A percentile compares a stretch with the other conserved stretches of the same genome.
Conservation (phyloP, 2,797 vertebrate species). For the Alfaro cultratus region DNA sequence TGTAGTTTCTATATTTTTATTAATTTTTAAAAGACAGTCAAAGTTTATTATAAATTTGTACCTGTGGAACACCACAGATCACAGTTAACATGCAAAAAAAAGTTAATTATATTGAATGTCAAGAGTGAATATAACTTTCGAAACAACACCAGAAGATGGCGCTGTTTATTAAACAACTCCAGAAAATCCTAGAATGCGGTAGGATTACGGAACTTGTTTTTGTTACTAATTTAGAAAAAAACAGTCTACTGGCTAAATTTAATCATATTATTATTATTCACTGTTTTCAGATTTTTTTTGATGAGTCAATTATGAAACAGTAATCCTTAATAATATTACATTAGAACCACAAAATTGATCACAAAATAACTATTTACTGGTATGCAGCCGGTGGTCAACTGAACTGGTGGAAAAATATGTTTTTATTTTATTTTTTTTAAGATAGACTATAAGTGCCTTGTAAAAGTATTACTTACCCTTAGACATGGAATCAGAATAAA, state of each 20-base stretch:
- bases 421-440: not conserved
- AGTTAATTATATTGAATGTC: constrained; percentile 2
- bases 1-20: not conserved
- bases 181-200: not conserved
- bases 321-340: not conserved
- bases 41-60: not conserved
- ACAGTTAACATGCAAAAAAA: not conserved
- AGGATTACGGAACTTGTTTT: not conserved
- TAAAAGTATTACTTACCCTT: not conserved
- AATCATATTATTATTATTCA: not conserved
- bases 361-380: not conserved
- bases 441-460: not conserved
- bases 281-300: too few relatives aligned
- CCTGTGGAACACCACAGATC: not conserved
- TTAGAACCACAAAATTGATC: not conserved
- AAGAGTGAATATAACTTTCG: not conserved
- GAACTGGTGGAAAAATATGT: not conserved
- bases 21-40: not conserved
- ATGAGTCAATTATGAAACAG: not conserved
- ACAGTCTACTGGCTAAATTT: not conserved
- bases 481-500: not conserved
- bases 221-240: not conserved
- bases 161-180: not conserved
- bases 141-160: constrained; percentile 30
- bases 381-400: not conserved